Evolutionary conservation across 2,113 vertebrate genomes (phyloP), one percentile per base, ranked within the genome.

Genomic region (Marmota monax): DNA sequence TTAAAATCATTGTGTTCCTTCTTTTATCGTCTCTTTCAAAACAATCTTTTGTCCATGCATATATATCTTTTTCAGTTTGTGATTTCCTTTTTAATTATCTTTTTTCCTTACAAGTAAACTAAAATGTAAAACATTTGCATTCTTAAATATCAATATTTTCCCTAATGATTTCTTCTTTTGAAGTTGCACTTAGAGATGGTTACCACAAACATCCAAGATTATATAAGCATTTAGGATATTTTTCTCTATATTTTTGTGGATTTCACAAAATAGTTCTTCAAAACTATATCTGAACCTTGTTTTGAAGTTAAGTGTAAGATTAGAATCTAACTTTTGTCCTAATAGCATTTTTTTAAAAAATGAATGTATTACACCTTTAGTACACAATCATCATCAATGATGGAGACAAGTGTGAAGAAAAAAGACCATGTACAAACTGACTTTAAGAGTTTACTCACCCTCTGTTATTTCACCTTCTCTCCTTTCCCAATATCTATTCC

Each of bases 171-270:
- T 79, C 70, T 92, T 22, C 17, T 29, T 88, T 86, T 95, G 34
- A 88, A 95, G 34, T 73, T 80, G 29, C 56, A 14, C 14, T 51
- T 63, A 10, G 34, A 92, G 37, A 7, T 10, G 8, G 6, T 89
- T 76, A 79, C 9, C 37, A 10, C 16, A 78, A 73, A 32, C 3
- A 70, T 48, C 63, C 25, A 88, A 51, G n/a, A 42, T 56, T 61
- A 83, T 67, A 14, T 63, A 93, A 77, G 2, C 61, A 90, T 37
- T 96, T 27, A 74, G 77, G 4, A 89, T 78, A 95, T 65, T 95
- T 92, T 89, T 39, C 39, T 73, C 7, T 65, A 25, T 16, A 45
- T 87, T 92, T 76, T 45, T 80, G 18, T 92, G 5, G 9, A 76
- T 93, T 93, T 12, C 14, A 27, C 58, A 23, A 22, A 58, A 58